phyloP scores from a whole-genome alignment of 2,797 vertebrate species.

The Poecilia gillii region DNA sequence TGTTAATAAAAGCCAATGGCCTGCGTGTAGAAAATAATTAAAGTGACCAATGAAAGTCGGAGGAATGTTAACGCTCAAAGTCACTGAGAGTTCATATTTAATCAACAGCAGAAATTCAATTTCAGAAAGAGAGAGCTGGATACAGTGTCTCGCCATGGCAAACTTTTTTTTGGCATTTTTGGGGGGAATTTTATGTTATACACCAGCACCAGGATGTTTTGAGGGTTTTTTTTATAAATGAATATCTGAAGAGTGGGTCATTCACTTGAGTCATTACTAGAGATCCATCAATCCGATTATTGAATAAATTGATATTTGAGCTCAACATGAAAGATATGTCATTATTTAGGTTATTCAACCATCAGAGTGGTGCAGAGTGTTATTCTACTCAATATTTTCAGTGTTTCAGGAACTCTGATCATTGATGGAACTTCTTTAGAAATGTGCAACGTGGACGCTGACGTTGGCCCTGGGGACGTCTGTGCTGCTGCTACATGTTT shows the following conservation, averaged over 20 bases:
- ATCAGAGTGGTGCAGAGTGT: not conserved
- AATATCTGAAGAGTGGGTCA: not conserved
- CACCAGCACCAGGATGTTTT: not conserved
- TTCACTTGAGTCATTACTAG: not conserved
- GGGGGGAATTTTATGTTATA: not conserved
- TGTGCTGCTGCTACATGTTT: not conserved
- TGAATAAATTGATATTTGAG: too few species aligned
- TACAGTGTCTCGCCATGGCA: not conserved
- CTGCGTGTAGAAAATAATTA: slow-evolving; percentile 46
- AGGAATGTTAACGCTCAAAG: not conserved
- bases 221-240: not conserved
- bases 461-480: not conserved
- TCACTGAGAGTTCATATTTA: not conserved
- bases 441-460: not conserved
- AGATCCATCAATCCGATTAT: too few species aligned
- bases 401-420: not conserved
- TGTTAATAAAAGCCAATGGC: slow-evolving; percentile 45
- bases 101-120: not conserved
- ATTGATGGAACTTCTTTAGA: not conserved
- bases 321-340: too few species aligned
- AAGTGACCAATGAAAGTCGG: slow-evolving; percentile 1
- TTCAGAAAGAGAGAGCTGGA: not conserved
- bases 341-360: too few species aligned
- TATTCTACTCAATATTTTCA: not conserved
- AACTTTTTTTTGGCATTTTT: not conserved